Base-by-base conservation (phyloP, 2,888 invertebrate species). In the Drosophila emarginata region DNA sequence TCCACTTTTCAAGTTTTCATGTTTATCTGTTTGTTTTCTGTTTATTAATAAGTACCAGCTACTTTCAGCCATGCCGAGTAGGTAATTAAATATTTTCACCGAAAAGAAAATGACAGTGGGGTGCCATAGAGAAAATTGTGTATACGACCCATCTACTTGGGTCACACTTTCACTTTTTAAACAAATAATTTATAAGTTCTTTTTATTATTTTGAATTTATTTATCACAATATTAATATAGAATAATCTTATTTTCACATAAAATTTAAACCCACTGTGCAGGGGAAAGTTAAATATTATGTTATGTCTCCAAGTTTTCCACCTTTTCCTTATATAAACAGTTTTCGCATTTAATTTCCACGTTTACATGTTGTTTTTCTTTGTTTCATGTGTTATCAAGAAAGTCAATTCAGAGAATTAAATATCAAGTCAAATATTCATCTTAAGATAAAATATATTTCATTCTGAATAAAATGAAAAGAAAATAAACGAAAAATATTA, bases 61-160 rank as follows among this genome's bases (percentile, higher is more conserved):
- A 26, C 32, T 2, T 3, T 15, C n/a, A 28, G 32, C 21, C 40
- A 57, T 71, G 73, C 64, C 57, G 61, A 67, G 76, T 87, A 84
- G 64, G 74, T 81, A 87, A 81, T 81, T 87, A 87, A 81, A 87
- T 67, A 87, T 80, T 87, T 84, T 70, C 62, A 67, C 36, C 61
- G 6, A 87, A 80, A 87, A 76, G 63, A 71, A 86, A 80, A 75
- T 77, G 61, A 67, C 77, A 62, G 72, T 72, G 78, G 57, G 57
- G 67, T 58, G 37, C n/a, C 21, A 45, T 45, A 3, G 4, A n/a
- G 11, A 7, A 45, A 45, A 11, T 45, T 9, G 21, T 1, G 9
- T 18, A 32, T 32, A 32, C 32, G 11, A 9, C 32, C 32, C 11
- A 11, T 32, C 9, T 2, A 32, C 2, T 9, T 32, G 32, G 2